These are phyloP conservation scores for Napeogenes sylphis DNA, from an alignment of 2,888 invertebrate species.

Conservation along the genomic window DNA sequence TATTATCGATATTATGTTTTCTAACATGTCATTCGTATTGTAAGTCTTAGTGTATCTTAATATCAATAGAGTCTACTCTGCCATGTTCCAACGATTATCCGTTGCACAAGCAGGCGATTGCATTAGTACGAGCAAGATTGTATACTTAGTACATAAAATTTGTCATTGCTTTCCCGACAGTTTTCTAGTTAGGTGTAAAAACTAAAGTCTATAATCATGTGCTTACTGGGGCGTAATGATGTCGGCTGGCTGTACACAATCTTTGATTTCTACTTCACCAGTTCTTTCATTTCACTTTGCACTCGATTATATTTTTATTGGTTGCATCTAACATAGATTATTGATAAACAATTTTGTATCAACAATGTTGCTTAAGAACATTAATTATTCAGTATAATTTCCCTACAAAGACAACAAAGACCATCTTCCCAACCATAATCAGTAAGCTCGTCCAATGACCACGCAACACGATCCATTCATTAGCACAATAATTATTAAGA, in stretches of 20 bases:
- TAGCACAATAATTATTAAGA: slow-evolving; percentile 28
- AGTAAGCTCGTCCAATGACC: slow-evolving; percentile 6
- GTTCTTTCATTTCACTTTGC: slow-evolving; percentile 18
- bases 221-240: slow-evolving; percentile 29
- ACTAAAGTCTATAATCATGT: slow-evolving; percentile 26
- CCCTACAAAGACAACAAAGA: background rate
- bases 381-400: background rate
- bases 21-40: too few species aligned
- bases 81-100: too few species aligned
- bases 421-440: slow-evolving; percentile 11
- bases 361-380: too few species aligned
- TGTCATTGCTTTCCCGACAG: slow-evolving; percentile 1
- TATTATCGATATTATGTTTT: too few species aligned
- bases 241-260: slow-evolving; percentile 25
- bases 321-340: too few species aligned
- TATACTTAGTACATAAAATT: too few species aligned
- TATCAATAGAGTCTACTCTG: too few species aligned
- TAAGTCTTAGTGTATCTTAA: too few species aligned
- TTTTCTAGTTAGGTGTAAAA: slow-evolving; percentile 20
- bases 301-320: too few species aligned
- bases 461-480: slow-evolving; percentile 23
- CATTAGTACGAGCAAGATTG: too few species aligned
- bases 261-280: slow-evolving; percentile 29
- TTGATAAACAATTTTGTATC: too few species aligned
- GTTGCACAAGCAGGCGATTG: too few species aligned